Percentiles rank a stretch among this genome's conserved stretches.
These are phyloP conservation scores for Ooceraea biroi DNA, from an alignment of 1,140 invertebrate genomes.

Conservation along the genomic window DNA sequence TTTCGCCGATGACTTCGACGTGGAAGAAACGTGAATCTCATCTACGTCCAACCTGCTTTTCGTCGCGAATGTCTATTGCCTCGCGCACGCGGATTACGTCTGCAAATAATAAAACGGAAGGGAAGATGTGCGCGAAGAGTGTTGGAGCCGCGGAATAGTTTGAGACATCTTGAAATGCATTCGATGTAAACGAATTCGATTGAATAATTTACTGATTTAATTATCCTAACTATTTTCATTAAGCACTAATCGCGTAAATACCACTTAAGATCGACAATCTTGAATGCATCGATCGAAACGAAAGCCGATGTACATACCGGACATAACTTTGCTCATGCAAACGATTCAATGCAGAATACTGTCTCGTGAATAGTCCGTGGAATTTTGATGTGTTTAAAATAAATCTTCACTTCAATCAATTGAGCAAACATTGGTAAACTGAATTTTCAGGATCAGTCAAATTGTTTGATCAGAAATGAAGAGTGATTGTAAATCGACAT, in stretches of 20 bases:
- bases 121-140: background rate
- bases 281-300: slow-evolving; percentile 27
- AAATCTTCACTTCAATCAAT: slow-evolving; percentile 40
- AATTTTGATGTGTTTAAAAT: slow-evolving; percentile 69
- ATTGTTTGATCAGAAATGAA: background rate
- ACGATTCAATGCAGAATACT: slow-evolving; percentile 67
- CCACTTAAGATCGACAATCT: background rate
- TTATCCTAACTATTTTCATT: too few relatives aligned
- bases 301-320: slow-evolving; percentile 55
- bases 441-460: background rate
- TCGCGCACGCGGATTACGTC: background rate
- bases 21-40: background rate
- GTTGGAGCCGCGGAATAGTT: background rate
- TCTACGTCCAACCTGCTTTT: background rate
- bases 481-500: background rate
- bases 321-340: slow-evolving; percentile 60
- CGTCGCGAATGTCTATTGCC: background rate
- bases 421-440: slow-evolving; percentile 44
- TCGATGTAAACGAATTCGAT: too few relatives aligned
- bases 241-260: background rate
- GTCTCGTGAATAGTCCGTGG: slow-evolving; percentile 44
- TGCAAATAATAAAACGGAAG: background rate
- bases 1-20: background rate
- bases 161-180: too few relatives aligned
- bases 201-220: background rate